phyloP scores from a whole-genome alignment of 2,888 invertebrate species.

The Apamea crenata region DNA sequence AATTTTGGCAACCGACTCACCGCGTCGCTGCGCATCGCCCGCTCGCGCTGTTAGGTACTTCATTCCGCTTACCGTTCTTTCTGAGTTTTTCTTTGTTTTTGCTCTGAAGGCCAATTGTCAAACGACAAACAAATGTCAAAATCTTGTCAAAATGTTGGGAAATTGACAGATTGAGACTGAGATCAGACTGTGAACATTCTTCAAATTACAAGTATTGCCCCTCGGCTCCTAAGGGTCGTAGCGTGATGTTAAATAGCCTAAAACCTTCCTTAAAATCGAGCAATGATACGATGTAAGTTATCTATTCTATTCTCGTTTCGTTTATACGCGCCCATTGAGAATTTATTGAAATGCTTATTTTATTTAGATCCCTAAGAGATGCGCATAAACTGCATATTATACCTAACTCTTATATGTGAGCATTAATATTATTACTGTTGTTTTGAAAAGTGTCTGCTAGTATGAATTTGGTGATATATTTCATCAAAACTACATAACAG shows the following conservation, averaged over 20 bases:
- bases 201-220: too few relatives aligned
- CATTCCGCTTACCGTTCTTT: neutral
- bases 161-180: too few relatives aligned
- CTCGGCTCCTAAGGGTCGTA: neutral
- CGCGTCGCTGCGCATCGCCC: neutral
- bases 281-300: neutral
- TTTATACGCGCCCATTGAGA: neutral
- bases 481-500: neutral
- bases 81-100: neutral
- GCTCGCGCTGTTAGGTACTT: neutral
- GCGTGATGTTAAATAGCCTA: neutral
- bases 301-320: too few relatives aligned
- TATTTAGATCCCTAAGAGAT: too few relatives aligned
- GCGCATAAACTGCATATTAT: neutral
- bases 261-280: neutral
- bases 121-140: too few relatives aligned
- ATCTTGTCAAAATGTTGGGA: too few relatives aligned
- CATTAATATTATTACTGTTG: neutral
- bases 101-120: too few relatives aligned
- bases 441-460: neutral
- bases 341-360: neutral
- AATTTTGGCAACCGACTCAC: neutral
- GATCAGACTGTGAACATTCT: too few relatives aligned
- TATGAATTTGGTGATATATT: neutral
- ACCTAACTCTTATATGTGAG: neutral